phyloP scores from a whole-genome alignment of 2,888 invertebrate genomes.

The Lepidocyrtoides sp. region DNA sequence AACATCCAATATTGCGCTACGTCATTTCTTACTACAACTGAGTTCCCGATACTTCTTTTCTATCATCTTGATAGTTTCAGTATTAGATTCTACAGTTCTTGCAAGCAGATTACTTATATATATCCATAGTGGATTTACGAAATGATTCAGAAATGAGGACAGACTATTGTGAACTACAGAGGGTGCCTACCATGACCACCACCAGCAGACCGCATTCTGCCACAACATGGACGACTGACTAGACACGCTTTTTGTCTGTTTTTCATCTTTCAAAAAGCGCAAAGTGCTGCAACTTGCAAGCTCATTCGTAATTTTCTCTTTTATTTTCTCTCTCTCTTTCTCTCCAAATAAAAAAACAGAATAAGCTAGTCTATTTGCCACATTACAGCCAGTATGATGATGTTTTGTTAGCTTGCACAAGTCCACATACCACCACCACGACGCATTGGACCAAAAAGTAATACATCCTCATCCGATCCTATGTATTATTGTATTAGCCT shows the following conservation, averaged over 20 bases:
- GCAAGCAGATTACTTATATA: not conserved
- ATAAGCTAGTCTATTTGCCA: slow-evolving; percentile 21
- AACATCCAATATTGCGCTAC: not conserved
- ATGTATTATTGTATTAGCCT: slow-evolving; percentile 32
- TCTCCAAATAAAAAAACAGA: not conserved
- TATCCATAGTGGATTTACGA: slow-evolving; percentile 13
- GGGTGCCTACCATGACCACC: not conserved
- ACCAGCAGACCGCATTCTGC: slow-evolving; percentile 28
- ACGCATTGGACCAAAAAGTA: slow-evolving; percentile 24
- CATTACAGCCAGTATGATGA: slow-evolving; percentile 1
- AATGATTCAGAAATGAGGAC: slow-evolving; percentile 24
- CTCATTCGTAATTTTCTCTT: slow-evolving; percentile 59
- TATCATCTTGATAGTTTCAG: not conserved
- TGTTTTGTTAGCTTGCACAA: slow-evolving; percentile 27
- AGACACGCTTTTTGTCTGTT: slow-evolving; percentile 50
- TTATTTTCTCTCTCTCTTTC: slow-evolving; percentile 25
- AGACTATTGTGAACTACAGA: slow-evolving; percentile 10
- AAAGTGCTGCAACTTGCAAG: slow-evolving; percentile 27
- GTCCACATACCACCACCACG: not conserved
- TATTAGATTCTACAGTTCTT: no score
- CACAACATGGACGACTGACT: slow-evolving; percentile 21
- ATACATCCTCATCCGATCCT: slow-evolving; percentile 5
- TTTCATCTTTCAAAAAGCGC: slow-evolving; percentile 59
- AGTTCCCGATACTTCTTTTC: not conserved
- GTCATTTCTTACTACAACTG: not conserved